Conservation (phyloP, 2,888 invertebrate genomes). For the Oasisia sp. region DNA sequence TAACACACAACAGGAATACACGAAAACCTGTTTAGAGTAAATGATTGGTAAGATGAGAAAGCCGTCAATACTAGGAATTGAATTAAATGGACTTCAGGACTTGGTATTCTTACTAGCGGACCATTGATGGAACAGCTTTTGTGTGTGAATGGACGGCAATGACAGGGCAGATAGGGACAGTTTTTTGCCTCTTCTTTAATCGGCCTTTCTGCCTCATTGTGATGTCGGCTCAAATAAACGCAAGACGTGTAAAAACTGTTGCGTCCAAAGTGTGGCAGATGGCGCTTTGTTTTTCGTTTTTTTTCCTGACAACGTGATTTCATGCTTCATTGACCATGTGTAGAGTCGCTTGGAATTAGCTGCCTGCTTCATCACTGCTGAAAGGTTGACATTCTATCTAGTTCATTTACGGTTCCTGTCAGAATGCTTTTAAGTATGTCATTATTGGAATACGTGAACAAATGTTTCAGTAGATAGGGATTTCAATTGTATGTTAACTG, state of each 20-base stretch:
- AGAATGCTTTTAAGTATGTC: neutral
- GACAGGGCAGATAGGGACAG: neutral
- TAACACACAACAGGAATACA: neutral
- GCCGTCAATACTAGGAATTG: neutral
- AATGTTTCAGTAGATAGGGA: neutral
- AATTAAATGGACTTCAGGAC: neutral
- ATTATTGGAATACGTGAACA: neutral
- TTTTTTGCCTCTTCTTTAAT: neutral
- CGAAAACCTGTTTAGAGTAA: neutral
- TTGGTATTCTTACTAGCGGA: neutral
- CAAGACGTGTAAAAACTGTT: neutral
- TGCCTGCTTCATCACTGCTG: neutral
- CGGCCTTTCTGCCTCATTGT: neutral
- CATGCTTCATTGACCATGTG: neutral
- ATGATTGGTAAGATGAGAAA: neutral
- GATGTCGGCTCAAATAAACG: neutral
- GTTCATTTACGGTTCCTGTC: neutral
- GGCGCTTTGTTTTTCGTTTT: neutral
- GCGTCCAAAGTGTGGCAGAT: neutral
- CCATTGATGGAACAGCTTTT: neutral
- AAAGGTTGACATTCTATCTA: neutral
- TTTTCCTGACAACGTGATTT: neutral
- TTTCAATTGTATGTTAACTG: neutral
- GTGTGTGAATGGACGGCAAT: neutral
- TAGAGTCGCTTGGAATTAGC: neutral